Conservation (phyloP, 2,113 vertebrate species). For the Micronycteris hirsuta region DNA sequence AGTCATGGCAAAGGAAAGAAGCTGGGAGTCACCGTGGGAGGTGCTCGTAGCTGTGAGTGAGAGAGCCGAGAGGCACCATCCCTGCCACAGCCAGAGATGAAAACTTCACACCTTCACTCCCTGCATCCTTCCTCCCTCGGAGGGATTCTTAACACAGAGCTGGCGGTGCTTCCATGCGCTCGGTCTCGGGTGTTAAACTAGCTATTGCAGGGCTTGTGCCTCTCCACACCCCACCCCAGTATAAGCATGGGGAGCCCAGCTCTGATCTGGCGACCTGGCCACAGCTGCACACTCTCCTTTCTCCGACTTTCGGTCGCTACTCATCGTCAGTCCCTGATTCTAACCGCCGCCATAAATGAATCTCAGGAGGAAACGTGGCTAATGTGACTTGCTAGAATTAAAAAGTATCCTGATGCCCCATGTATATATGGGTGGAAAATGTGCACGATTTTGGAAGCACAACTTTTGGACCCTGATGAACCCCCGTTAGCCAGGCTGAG, state of each 20-base stretch:
- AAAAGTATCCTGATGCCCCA: background rate
- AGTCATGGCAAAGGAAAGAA: background rate
- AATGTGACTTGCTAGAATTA: background rate
- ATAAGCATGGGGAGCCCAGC: accelerated
- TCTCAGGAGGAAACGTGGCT: background rate
- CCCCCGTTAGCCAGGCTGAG: background rate
- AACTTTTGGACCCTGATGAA: background rate
- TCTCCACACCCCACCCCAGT: no score
- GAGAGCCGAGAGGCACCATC: background rate
- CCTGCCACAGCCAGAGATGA: background rate
- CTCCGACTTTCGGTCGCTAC: background rate
- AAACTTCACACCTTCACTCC: background rate
- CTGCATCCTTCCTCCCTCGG: background rate
- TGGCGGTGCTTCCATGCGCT: background rate
- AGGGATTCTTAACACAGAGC: background rate
- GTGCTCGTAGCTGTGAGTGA: background rate
- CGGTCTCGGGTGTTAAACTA: background rate
- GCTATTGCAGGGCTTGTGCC: background rate
- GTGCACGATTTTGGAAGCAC: background rate
- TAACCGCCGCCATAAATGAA: background rate
- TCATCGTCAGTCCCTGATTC: background rate
- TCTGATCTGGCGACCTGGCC: background rate
- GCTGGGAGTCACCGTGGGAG: background rate
- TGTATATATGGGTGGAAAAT: background rate
- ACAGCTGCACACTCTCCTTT: background rate